These are phyloP conservation scores for Henicopernis longicauda DNA, from an alignment of 2,113 vertebrate genomes.

Conservation along the genomic window DNA sequence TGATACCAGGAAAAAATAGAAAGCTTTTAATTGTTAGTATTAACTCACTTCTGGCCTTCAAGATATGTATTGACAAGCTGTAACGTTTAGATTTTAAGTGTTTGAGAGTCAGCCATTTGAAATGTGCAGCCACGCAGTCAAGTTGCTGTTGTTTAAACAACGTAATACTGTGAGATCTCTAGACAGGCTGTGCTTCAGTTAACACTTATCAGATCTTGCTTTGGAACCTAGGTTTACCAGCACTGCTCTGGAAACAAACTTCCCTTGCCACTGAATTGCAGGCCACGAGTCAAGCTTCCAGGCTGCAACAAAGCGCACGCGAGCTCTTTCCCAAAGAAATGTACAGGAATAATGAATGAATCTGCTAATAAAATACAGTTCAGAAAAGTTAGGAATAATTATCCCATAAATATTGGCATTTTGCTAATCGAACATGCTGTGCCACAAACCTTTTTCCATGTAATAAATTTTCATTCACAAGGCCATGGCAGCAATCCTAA, in stretches of 20 bases:
- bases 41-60: not conserved
- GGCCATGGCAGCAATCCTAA: conserved; percentile 61
- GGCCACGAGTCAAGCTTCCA: not conserved
- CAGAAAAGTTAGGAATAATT: conserved; percentile 27
- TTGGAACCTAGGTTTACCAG: not conserved
- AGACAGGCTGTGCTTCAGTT: not conserved
- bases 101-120: not conserved
- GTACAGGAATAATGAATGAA: conserved; percentile 34
- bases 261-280: not conserved
- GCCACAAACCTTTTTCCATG: conserved; percentile 44
- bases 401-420: conserved; percentile 49
- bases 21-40: not conserved
- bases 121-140: not conserved
- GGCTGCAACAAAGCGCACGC: not conserved
- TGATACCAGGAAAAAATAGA: not conserved
- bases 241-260: not conserved
- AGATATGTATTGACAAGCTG: not conserved
- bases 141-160: not conserved
- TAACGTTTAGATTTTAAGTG: not conserved
- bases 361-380: conserved; percentile 36
- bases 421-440: conserved; percentile 62
- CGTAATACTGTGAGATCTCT: not conserved
- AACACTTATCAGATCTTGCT: not conserved
- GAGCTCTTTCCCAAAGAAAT: not conserved
- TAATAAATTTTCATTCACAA: conserved; percentile 73